Conservation (phyloP, 2,888 invertebrate species). For the Priocnemis perturbator region DNA sequence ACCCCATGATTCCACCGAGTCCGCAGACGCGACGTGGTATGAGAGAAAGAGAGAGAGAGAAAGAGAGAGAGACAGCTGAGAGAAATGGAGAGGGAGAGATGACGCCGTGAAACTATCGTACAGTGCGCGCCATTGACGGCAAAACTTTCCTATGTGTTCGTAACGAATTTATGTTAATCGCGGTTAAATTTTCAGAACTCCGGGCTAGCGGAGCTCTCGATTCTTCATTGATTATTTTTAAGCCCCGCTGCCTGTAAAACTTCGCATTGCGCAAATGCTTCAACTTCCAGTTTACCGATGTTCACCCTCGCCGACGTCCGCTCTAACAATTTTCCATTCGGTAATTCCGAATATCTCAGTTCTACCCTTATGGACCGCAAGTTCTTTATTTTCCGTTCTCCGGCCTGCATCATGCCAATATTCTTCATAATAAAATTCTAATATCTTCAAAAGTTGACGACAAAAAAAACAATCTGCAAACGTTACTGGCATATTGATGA, state of each 20-base stretch:
- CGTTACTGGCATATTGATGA: too few relatives aligned
- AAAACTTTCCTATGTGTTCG: slow-evolving; percentile 33
- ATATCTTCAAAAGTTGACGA: too few relatives aligned
- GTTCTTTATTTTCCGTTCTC: not conserved
- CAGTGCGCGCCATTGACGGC: slow-evolving; percentile 36
- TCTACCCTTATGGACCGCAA: not conserved
- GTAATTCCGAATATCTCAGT: slow-evolving; percentile 3
- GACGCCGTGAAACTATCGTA: slow-evolving; percentile 54
- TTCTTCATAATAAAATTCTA: too few relatives aligned
- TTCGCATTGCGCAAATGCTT: too few relatives aligned
- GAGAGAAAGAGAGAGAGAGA: slow-evolving; percentile 26
- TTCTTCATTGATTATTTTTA: slow-evolving; percentile 12
- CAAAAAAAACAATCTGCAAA: too few relatives aligned
- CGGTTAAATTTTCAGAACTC: slow-evolving; percentile 41
- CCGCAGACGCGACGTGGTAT: slow-evolving; percentile 49
- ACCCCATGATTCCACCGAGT: slow-evolving; percentile 56
- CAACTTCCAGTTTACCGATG: too few relatives aligned
- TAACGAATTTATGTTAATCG: slow-evolving; percentile 20
- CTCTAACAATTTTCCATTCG: slow-evolving; percentile 1
- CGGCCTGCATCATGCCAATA: too few relatives aligned
- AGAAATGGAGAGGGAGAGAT: slow-evolving; percentile 38
- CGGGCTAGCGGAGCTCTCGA: slow-evolving; percentile 26
- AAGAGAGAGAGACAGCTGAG: slow-evolving; percentile 23
- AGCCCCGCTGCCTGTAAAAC: too few relatives aligned
- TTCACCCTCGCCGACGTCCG: too few relatives aligned